Percentiles rank a stretch among this genome's conserved stretches.
Evolutionary conservation across 2,888 invertebrate genomes (phyloP).

Genomic region (Loripinus fragilis): DNA sequence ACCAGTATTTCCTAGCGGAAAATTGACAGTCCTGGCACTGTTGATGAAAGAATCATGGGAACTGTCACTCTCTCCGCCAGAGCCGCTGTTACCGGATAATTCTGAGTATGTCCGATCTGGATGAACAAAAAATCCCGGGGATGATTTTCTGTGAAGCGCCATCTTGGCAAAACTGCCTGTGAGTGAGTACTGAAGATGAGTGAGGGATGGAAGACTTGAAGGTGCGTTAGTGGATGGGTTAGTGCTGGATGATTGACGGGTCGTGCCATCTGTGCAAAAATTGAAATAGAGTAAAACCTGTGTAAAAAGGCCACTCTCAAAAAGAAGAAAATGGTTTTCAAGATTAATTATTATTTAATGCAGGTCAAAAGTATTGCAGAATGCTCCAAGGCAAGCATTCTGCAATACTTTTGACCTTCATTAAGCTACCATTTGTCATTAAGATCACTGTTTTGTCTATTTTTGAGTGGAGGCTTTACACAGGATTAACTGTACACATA

Average conservation of each 20-base stretch:
- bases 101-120: conserved; percentile 61
- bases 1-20: conserved; percentile 31
- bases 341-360: too few species aligned
- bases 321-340: too few species aligned
- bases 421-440: too few species aligned
- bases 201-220: conserved; percentile 34
- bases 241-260: conserved; percentile 22
- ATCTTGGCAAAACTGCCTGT: conserved; percentile 47
- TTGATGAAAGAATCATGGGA: conserved; percentile 52
- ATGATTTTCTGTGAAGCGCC: conserved; percentile 43
- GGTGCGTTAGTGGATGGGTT: conserved; percentile 30
- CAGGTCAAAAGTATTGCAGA: too few species aligned
- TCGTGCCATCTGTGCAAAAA: conserved; percentile 16
- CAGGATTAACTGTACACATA: too few species aligned
- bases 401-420: too few species aligned
- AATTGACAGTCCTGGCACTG: conserved; percentile 45
- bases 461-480: too few species aligned
- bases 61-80: conserved; percentile 57
- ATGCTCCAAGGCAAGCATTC: too few species aligned
- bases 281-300: too few species aligned
- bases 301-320: too few species aligned
- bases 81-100: conserved; percentile 30
- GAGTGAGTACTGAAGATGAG: conserved; percentile 38
- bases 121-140: conserved; percentile 52
- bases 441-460: too few species aligned